Percentiles rank a stretch among this genome's conserved stretches.
These are phyloP conservation scores for Campylomormyrus numenius DNA, from an alignment of 2,113 vertebrate species.

Conservation along the genomic window DNA sequence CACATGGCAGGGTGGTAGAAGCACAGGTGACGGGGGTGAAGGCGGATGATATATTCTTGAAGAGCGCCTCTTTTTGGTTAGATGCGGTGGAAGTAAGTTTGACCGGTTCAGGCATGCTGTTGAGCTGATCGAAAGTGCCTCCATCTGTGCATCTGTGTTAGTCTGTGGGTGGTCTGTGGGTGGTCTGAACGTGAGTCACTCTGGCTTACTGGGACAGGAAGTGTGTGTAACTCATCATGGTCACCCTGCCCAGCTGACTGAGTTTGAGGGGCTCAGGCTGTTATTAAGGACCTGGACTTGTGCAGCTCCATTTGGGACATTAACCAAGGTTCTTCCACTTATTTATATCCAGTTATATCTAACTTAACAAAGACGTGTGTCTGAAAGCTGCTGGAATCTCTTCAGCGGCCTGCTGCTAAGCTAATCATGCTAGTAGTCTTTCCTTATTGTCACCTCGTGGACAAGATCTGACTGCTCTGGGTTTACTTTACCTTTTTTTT, in stretches of 20 bases:
- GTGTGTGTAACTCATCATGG: neutral
- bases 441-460: neutral
- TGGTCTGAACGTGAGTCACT: neutral
- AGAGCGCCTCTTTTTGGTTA: neutral
- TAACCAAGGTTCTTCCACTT: neutral
- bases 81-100: neutral
- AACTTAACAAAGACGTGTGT: neutral
- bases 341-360: neutral
- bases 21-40: neutral
- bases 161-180: neutral
- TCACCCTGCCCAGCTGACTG: neutral
- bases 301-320: neutral
- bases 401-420: neutral
- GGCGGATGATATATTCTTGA: neutral
- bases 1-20: neutral
- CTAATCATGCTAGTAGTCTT: neutral
- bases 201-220: neutral
- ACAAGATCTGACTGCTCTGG: neutral
- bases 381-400: neutral
- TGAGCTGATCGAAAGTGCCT: neutral
- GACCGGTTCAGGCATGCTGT: neutral
- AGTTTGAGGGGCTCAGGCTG: neutral
- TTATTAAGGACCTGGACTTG: neutral
- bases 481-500: neutral
- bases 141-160: neutral